phyloP scores from a whole-genome alignment of 2,113 vertebrate genomes.

The Ginglymostoma cirratum region DNA sequence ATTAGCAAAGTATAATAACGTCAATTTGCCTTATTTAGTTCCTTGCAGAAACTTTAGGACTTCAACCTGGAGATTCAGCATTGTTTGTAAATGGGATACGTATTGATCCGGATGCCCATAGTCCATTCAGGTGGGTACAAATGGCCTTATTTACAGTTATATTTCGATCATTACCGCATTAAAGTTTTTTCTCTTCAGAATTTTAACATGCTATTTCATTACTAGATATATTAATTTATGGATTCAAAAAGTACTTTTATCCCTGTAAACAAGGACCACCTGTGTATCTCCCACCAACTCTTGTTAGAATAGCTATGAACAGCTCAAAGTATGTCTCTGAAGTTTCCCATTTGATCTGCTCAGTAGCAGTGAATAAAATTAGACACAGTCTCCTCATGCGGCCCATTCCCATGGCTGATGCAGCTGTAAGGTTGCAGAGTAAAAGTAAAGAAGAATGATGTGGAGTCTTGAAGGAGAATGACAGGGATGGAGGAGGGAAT shows the following conservation, averaged over 20 bases:
- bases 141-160: background rate
- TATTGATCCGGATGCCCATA: slow-evolving; percentile 74
- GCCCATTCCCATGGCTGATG: background rate
- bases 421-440: background rate
- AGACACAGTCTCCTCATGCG: background rate
- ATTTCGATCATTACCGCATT: background rate
- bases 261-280: background rate
- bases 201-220: background rate
- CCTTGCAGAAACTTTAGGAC: slow-evolving; percentile 66
- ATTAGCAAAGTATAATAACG: background rate
- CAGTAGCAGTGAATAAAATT: background rate
- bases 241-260: background rate
- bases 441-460: background rate
- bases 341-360: background rate
- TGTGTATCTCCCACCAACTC: background rate
- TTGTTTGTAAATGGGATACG: slow-evolving; percentile 86
- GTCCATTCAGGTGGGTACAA: slow-evolving; percentile 77
- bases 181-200: background rate
- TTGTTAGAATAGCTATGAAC: background rate
- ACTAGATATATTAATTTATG: background rate
- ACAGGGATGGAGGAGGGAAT: background rate
- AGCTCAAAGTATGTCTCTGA: background rate
- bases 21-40: slow-evolving; percentile 58
- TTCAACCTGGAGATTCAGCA: slow-evolving; percentile 77
- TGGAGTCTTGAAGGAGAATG: background rate